Base-by-base conservation (phyloP, 1,140 invertebrate genomes). In the Drosophila mayri region DNA sequence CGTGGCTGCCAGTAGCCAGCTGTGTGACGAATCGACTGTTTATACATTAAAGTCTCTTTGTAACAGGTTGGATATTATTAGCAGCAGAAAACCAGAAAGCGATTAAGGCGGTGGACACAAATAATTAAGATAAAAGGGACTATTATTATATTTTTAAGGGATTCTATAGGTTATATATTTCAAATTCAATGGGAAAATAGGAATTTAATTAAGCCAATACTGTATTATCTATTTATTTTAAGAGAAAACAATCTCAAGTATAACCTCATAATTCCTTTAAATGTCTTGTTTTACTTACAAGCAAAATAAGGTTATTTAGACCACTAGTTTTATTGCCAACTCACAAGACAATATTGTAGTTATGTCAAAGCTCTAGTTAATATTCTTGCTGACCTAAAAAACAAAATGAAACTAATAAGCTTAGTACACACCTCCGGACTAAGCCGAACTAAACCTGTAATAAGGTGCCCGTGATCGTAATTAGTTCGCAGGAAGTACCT, bases 11-110 rank as follows among this genome's bases (percentile, higher is more conserved):
- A 66, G 73, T 57, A 72, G 65, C 84, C 61, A 79, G 65, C 83
- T 88, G 80, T 64, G 84, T 80, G 84, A 88, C 80, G 84, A 77
- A 87, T 87, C 58, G 52, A 18, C 46, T 88, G 74, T 84, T 84
- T 77, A 76, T 80, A 79, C 73, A 83, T 77, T 80, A 77, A 67
- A 72, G 65, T 71, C 54, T 72, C 62, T 74, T 58, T 58, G 66
- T 52, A 37, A 70, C 49, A 52, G 30, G 64, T 41, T n/a, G 14
- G 30, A 32, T 32, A 72, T 59, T 38, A 72, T 72, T 49, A 49
- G 14, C 59, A 38, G 47, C 20, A 59, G 30, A 50, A 16, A 79
- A 11, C 16, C 25, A 22, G 43, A 35, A 40, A n/a, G 7, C 2
- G 25, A 20, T 22, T 14, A 25, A 50, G 58, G 7, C 10, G 44